Evolutionary conservation across 2,797 vertebrate species (phyloP), one percentile per base, ranked within the genome.

Genomic region (Chiloscyllium punctatum): DNA sequence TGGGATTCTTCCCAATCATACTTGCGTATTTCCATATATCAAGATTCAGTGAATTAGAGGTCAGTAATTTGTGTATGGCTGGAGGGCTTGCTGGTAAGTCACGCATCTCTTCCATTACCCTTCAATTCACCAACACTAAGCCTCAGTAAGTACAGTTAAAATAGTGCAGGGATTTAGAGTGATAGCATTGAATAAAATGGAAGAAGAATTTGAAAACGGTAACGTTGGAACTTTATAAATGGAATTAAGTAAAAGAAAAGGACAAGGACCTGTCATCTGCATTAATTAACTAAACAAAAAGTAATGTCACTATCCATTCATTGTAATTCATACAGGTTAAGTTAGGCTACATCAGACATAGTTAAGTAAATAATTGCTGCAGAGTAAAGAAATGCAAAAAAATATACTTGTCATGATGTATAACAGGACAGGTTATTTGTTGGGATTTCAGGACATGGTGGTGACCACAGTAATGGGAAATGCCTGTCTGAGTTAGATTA

Each of bases 211-310:
- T 92, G n/a, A 92, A 8, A 66, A 66, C 9, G 8, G 88, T n/a
- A 37, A 37, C 15, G 18, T 91, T 33, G 66, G 1, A 91, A 91
- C 0, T 91, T 57, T 6, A 69, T 25, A 92, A 69, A 68, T 62
- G 57, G 66, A 92, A 92, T 69, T 69, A 92, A 91, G 66, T 91
- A 68, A 66, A 88, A 91, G 88, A 30, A 91, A 91, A 91, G 33
- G 30, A 4, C 57, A 91, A 91, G n/a, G 33, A n/a, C 53, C n/a
- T 68, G 13, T 68, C 90, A 42, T 37, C 7, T 37, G 9, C 66
- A 42, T 21, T 92, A 42, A n/a, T n/a, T 92, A 69, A 69, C 42
- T 42, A 69, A 92, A 92, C 90, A 92, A 68, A 92, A 68, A 42
- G 0, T 92, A 37, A 92, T 9, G 30, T 37, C 62, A 68, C 90